A percentile compares a stretch with the other conserved stretches of the same genome.
These are phyloP conservation scores for Dorcus parallelipipedus DNA, from an alignment of 2,888 invertebrate genomes.

Conservation along the genomic window DNA sequence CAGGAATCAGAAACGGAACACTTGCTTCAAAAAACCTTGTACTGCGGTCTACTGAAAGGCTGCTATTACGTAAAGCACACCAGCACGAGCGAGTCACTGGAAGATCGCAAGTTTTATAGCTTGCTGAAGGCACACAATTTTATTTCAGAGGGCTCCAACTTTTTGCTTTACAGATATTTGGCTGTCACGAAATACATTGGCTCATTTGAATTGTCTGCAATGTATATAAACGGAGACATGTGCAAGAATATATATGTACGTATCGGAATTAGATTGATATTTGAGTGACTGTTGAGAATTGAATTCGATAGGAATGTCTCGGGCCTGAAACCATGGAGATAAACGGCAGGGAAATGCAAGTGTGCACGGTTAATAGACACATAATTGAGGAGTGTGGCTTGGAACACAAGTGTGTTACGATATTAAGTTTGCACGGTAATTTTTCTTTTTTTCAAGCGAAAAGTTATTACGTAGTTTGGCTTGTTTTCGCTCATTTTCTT, in stretches of 20 bases:
- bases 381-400: constrained; percentile 56
- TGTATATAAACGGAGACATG: constrained; percentile 58
- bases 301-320: constrained; percentile 48
- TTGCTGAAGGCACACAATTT: constrained; percentile 52
- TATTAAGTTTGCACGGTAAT: constrained; percentile 56
- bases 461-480: too few species aligned
- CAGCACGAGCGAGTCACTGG: constrained; percentile 49
- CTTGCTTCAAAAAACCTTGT: constrained; percentile 51
- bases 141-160: constrained; percentile 61
- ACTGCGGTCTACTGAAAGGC: constrained; percentile 54
- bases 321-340: constrained; percentile 55
- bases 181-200: constrained; percentile 55
- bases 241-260: constrained; percentile 62
- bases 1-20: not conserved
- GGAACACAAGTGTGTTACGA: constrained; percentile 53
- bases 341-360: constrained; percentile 52
- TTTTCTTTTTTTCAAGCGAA: not conserved
- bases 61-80: constrained; percentile 56
- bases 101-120: constrained; percentile 53
- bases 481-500: too few species aligned
- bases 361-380: constrained; percentile 59
- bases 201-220: constrained; percentile 54
- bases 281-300: not conserved
- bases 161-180: constrained; percentile 60
- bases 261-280: not conserved